Evolutionary conservation across 2,113 vertebrate species (phyloP), one percentile per base, ranked within the genome.

Genomic region (Ammodytes marinus): DNA sequence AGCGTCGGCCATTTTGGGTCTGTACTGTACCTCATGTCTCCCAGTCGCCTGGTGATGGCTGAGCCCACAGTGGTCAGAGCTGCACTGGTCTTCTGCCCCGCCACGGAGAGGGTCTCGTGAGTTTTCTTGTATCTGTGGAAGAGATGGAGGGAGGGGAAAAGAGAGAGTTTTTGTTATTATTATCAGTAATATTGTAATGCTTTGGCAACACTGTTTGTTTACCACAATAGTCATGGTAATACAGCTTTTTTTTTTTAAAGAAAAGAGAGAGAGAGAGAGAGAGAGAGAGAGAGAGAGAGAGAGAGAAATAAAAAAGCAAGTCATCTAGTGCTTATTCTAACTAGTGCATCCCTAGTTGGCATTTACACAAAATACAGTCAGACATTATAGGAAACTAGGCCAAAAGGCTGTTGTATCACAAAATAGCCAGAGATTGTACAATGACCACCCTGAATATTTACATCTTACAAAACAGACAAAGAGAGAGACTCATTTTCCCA

Each of bases 71-170:
- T 99, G 89, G 94, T 96, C 79, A 99, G 88, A 54, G 97, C 98
- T 17, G 97, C 97, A 3, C 95, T 97, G 15, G 98, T 99, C 95
- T 97, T 99, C 95, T 97, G 97, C 64, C 98, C 97, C 0, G 98
- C 98, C 93, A 97, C 96, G 55, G 97, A 97, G 19, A 99, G 96
- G 0, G 98, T 99, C 94, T 99, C 98, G 91, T 98, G 97, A 83
- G 98, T 99, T 95, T 98, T 99, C 95, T 98, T 99, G 49, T 99
- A 99, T 83, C 98, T 99, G 88, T 5, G 65, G 73, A 47, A 45
- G 8, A 8, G 6, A 11, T 14, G 60, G 47, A 54, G 1, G 63
- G 43, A n/a, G 10, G 2, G 12, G 15, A 69, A 39, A 53, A n/a
- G 12, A 57, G 2, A n/a, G 42, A 50, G 17, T 27, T 27, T 27